These are phyloP conservation scores for Cheilosia impressa DNA, from an alignment of 2,888 invertebrate genomes.

Conservation along the genomic window DNA sequence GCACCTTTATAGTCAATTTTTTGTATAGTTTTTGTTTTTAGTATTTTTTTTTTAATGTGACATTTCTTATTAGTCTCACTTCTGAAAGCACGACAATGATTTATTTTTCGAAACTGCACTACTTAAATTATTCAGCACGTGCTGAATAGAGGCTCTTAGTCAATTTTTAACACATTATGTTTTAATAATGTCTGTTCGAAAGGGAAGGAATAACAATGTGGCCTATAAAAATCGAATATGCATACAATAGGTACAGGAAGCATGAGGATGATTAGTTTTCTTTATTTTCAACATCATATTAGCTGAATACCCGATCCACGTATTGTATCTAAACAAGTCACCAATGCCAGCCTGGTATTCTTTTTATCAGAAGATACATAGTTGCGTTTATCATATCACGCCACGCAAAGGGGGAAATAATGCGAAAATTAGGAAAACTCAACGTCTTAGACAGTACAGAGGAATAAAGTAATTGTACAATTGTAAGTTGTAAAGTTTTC, in stretches of 20 bases:
- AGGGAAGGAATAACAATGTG: not conserved
- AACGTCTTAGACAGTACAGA: too few species aligned
- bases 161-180: conserved; percentile 79
- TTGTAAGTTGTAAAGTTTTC: not conserved
- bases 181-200: conserved; percentile 79
- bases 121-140: conserved; percentile 39
- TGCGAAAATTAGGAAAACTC: too few species aligned
- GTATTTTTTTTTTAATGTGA: conserved; percentile 11
- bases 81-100: conserved; percentile 22
- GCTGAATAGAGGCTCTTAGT: conserved; percentile 72
- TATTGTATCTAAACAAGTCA: not conserved
- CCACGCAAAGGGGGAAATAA: too few species aligned
- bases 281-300: not conserved
- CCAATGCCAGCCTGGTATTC: too few species aligned
- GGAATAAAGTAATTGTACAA: too few species aligned
- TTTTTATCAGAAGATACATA: too few species aligned
- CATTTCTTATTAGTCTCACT: conserved; percentile 11
- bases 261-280: not conserved
- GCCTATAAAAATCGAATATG: not conserved
- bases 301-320: not conserved
- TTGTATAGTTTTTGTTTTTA: conserved; percentile 26
- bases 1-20: conserved; percentile 69
- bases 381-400: too few species aligned
- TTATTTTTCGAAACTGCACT: conserved; percentile 33
- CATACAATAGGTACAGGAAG: not conserved